Conservation (phyloP, 1,140 invertebrate genomes). For the Scaptomyza hsui region DNA sequence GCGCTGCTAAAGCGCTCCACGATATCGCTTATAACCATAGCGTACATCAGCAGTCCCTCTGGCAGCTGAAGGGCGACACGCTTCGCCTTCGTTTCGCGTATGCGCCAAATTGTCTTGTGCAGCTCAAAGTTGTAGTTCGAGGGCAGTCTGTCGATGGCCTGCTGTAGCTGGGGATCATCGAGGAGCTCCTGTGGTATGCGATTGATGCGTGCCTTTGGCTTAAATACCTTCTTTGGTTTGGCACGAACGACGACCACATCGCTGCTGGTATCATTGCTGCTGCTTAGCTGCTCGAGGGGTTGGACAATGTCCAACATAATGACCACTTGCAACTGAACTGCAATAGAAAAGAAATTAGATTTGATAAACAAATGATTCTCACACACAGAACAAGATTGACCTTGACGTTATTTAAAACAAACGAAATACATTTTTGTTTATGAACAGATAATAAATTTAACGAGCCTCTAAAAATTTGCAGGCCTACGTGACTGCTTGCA, state of each 20-base stretch:
- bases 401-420: constrained; percentile 2
- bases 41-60: constrained; percentile 96
- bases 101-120: constrained; percentile 98
- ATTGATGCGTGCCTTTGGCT: constrained; percentile 88
- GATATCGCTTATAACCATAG: constrained; percentile 97
- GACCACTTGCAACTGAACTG: constrained; percentile 18
- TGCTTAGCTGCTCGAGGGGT: constrained; percentile 38
- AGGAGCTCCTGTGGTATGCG: constrained; percentile 94
- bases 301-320: constrained; percentile 77
- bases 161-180: constrained; percentile 90
- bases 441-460: no score
- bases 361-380: background rate
- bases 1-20: constrained; percentile 96
- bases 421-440: background rate
- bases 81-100: constrained; percentile 91
- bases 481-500: constrained; percentile 67
- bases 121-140: constrained; percentile 99
- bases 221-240: constrained; percentile 91
- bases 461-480: background rate
- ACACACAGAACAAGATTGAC: constrained; percentile 13
- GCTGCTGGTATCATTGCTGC: constrained; percentile 33
- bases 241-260: constrained; percentile 89
- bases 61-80: constrained; percentile 98
- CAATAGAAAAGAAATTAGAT: background rate
- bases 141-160: constrained; percentile 91